A percentile compares a stretch with the other conserved stretches of the same genome.
phyloP scores from a whole-genome alignment of 35 echinoderm and acorn worm species.

The Apostichopus californicus region DNA sequence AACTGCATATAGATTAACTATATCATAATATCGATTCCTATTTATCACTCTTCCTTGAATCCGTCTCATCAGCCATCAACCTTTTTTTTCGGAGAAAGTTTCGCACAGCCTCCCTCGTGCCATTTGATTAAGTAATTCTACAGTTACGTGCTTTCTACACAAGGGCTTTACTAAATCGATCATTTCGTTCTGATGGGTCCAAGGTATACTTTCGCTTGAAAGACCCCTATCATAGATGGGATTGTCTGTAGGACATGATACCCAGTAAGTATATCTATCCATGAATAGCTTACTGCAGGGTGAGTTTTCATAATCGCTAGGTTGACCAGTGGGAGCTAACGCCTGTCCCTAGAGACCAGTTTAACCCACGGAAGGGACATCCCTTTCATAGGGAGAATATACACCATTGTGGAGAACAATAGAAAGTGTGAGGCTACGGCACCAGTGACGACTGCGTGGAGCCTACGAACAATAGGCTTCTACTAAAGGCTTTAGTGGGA shows the following conservation, averaged over 20 bases:
- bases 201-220: background rate
- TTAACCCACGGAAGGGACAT: background rate
- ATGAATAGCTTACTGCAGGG: background rate
- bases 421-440: background rate
- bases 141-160: too few relatives aligned
- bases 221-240: background rate
- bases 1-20: too few relatives aligned
- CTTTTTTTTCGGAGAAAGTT: too few relatives aligned
- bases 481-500: background rate
- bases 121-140: too few relatives aligned
- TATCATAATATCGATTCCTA: too few relatives aligned
- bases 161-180: too few relatives aligned
- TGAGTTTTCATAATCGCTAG: background rate
- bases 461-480: background rate
- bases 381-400: background rate
- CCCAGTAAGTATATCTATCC: background rate
- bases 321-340: background rate
- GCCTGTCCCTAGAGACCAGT: constrained; percentile 20
- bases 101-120: too few relatives aligned
- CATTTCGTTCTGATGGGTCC: too few relatives aligned
- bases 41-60: too few relatives aligned
- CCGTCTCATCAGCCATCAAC: too few relatives aligned
- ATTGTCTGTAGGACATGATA: constrained; percentile 13
- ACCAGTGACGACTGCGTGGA: constrained; percentile 5
- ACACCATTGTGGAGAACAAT: background rate